Evolutionary conservation across 2,113 vertebrate genomes (phyloP).

Genomic region (Paradoxurus hermaphroditus): DNA sequence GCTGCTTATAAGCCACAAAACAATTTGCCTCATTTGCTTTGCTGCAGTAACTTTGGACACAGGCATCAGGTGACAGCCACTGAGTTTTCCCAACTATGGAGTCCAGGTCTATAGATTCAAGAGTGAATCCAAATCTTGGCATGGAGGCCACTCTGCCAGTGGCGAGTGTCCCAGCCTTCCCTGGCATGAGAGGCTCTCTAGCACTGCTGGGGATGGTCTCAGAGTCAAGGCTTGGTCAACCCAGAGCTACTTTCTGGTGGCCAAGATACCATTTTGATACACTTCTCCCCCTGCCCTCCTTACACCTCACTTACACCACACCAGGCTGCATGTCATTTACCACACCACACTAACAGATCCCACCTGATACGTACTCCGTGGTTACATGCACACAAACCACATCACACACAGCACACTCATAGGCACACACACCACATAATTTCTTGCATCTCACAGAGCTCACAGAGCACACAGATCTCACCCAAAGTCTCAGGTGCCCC

Average conservation of each 20-base stretch:
- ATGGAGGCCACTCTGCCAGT: neutral
- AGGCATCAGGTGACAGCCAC: neutral
- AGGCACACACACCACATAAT: rapidly evolving
- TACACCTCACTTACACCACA: rapidly evolving
- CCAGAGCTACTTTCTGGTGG: neutral
- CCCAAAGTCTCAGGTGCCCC: too few relatives aligned
- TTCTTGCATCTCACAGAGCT: neutral
- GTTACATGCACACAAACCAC: neutral
- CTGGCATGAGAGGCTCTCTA: neutral
- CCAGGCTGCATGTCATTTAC: neutral
- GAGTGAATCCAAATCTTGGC: neutral
- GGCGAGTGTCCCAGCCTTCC: neutral
- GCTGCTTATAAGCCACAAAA: neutral
- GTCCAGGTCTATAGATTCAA: neutral
- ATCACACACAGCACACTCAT: neutral
- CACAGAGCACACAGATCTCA: neutral
- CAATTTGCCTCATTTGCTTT: neutral
- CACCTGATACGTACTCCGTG: rapidly evolving
- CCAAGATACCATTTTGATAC: neutral
- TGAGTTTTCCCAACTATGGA: rapidly evolving
- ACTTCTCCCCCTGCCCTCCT: neutral
- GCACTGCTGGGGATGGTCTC: neutral
- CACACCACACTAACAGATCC: neutral
- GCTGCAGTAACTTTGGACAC: neutral
- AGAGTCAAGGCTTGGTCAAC: neutral